Evolutionary conservation across 2,797 vertebrate genomes (phyloP).

Genomic region (Peromyscus aztecus): DNA sequence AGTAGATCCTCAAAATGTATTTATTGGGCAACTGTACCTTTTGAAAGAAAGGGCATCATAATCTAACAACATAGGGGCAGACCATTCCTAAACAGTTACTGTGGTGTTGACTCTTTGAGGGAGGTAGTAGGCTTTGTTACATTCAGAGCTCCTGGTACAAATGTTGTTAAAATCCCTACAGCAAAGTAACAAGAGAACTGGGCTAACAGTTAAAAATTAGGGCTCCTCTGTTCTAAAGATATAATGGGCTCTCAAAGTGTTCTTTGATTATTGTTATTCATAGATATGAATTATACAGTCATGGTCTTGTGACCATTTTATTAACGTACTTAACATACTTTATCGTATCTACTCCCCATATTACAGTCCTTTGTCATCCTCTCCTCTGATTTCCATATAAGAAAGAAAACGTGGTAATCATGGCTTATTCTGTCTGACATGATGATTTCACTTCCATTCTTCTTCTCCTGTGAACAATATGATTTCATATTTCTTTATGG

Average conservation of each 20-base stretch:
- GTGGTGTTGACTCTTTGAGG: neutral
- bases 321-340: neutral
- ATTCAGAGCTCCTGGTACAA: slow-evolving; percentile 45
- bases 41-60: neutral
- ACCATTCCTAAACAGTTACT: neutral
- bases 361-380: neutral
- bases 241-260: neutral
- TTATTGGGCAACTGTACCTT: slow-evolving; percentile 18
- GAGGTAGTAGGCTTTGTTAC: neutral
- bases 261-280: neutral
- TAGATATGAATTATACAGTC: neutral
- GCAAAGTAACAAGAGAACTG: slow-evolving; percentile 25
- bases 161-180: slow-evolving; percentile 24
- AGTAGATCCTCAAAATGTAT: slow-evolving; percentile 4
- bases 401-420: neutral
- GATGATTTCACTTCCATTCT: neutral
- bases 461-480: neutral
- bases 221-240: slow-evolving; percentile 13
- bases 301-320: neutral
- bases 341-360: too few relatives aligned
- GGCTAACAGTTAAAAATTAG: slow-evolving; percentile 55
- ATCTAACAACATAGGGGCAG: neutral
- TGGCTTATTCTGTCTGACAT: neutral
- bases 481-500: neutral
- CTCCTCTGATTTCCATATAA: neutral